phyloP scores from a whole-genome alignment of 1,140 invertebrate genomes.

The Lerema accius region DNA sequence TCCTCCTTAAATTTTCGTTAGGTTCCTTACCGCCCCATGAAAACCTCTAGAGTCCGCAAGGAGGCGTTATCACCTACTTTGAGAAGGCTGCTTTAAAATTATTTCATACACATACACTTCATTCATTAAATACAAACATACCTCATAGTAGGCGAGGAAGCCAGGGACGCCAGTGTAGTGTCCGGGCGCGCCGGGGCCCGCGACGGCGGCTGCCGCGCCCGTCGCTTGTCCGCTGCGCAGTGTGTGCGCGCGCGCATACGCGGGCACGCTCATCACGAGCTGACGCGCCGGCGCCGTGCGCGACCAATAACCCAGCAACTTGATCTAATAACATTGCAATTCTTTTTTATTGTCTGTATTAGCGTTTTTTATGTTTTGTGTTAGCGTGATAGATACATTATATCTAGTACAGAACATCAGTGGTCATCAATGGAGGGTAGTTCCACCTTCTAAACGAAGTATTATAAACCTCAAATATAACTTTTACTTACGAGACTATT shows the following conservation, averaged over 20 bases:
- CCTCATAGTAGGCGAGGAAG: constrained; percentile 89
- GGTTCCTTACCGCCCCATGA: too few species aligned
- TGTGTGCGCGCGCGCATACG: constrained; percentile 82
- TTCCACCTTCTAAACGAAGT: too few species aligned
- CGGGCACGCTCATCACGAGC: constrained; percentile 63
- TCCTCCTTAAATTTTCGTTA: too few species aligned
- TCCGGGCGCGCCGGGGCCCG: constrained; percentile 85
- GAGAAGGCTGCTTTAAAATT: too few species aligned
- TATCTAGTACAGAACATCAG: too few species aligned
- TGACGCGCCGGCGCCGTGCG: constrained; percentile 48
- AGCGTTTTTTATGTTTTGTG: too few species aligned
- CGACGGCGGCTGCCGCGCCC: constrained; percentile 81
- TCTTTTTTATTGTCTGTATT: too few species aligned
- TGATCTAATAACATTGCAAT: constrained; percentile 52
- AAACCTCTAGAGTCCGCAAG: too few species aligned
- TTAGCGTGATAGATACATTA: too few species aligned
- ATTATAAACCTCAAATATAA: constrained; percentile 2
- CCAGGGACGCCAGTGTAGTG: constrained; percentile 86
- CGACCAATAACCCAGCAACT: constrained; percentile 61
- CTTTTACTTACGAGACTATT: constrained; percentile 54
- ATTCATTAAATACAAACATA: constrained; percentile 41
- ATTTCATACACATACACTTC: too few species aligned
- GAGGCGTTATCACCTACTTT: too few species aligned
- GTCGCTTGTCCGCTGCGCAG: constrained; percentile 80
- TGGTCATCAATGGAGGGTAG: too few species aligned